A percentile compares a stretch with the other conserved stretches of the same genome.
Evolutionary conservation across 2,113 vertebrate genomes (phyloP).

Genomic region (Neotoma lepida): DNA sequence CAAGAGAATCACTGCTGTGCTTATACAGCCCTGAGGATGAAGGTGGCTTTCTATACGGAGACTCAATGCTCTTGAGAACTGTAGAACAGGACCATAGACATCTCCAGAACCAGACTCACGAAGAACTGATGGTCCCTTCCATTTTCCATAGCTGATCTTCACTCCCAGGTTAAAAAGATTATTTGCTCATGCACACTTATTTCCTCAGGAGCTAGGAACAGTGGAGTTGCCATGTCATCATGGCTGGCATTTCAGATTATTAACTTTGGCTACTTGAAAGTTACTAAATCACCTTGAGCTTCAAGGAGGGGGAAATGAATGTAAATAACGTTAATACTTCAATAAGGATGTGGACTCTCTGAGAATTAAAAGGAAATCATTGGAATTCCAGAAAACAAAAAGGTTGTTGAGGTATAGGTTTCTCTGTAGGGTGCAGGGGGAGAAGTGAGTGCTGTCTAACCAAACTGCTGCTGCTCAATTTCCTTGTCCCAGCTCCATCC

Average conservation of each 20-base stretch:
- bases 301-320: slow-evolving; percentile 24
- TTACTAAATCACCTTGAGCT: slow-evolving; percentile 64
- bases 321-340: slow-evolving; percentile 65
- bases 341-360: slow-evolving; percentile 53
- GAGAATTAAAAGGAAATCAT: slow-evolving; percentile 63
- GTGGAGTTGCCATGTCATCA: slow-evolving; percentile 3
- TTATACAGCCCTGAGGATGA: neutral
- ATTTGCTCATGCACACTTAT: neutral
- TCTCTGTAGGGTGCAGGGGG: neutral
- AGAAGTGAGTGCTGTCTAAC: neutral
- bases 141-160: neutral
- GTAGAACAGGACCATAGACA: neutral
- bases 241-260: slow-evolving; percentile 52
- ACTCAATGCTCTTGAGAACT: neutral
- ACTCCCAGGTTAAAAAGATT: neutral
- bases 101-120: neutral
- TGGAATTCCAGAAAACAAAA: slow-evolving; percentile 69
- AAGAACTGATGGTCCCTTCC: neutral
- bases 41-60: neutral
- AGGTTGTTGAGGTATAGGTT: slow-evolving; percentile 35
- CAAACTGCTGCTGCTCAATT: neutral
- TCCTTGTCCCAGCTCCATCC: neutral
- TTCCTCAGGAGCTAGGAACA: neutral
- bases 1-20: neutral
- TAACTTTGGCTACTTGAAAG: slow-evolving; percentile 59